Conservation (phyloP, 2,888 invertebrate species). For the Hemithea aestivaria region DNA sequence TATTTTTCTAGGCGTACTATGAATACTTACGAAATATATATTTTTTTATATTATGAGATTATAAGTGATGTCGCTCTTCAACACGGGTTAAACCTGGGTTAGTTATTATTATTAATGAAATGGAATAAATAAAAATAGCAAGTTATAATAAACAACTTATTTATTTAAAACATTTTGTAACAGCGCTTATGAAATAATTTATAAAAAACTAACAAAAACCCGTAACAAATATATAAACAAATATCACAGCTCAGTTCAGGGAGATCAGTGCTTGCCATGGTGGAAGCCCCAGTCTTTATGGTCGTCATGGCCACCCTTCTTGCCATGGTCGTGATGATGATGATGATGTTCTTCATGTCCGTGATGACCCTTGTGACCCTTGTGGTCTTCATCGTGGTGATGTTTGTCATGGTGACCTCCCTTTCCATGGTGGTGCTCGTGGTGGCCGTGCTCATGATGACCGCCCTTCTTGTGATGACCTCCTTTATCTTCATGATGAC, state of each 20-base stretch:
- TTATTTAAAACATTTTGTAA: conserved; percentile 30
- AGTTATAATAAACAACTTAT: conserved; percentile 18
- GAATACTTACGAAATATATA: no score
- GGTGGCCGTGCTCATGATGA: conserved; percentile 65
- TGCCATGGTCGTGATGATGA: conserved; percentile 70
- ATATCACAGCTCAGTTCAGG: conserved; percentile 60
- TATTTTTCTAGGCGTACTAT: no score
- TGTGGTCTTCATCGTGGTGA: conserved; percentile 65
- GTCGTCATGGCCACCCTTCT: conserved; percentile 68
- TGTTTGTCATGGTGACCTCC: conserved; percentile 71
- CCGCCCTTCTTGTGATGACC: conserved; percentile 72
- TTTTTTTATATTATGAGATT: no score
- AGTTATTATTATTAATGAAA: no score
- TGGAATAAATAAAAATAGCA: no score
- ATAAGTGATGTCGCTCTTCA: no score
- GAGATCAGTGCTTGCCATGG: conserved; percentile 65
- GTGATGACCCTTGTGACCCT: conserved; percentile 73
- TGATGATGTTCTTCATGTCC: conserved; percentile 73
- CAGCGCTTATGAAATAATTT: conserved; percentile 36
- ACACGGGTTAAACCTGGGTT: no score
- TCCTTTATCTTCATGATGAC: conserved; percentile 64
- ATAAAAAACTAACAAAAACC: conserved; percentile 46
- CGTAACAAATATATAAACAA: conserved; percentile 42
- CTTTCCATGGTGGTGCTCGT: conserved; percentile 69
- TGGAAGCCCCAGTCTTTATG: conserved; percentile 72